Conservation (phyloP, 1,140 invertebrate genomes). For the Drosophila ogumai region DNA sequence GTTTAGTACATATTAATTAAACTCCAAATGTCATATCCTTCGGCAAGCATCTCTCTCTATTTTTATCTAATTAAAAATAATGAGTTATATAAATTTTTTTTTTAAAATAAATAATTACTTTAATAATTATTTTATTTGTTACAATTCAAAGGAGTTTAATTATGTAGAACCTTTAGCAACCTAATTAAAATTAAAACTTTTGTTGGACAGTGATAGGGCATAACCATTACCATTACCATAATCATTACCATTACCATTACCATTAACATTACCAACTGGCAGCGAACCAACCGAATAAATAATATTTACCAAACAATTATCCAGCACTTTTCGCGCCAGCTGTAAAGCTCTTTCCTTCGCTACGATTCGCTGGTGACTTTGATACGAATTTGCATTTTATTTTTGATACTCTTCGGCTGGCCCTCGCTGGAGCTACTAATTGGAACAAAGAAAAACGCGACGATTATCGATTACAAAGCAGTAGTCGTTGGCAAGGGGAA, state of each 20-base stretch:
- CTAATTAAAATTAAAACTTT: conserved; percentile 7
- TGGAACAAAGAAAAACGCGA: conserved; percentile 38
- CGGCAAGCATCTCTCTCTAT: too few relatives aligned
- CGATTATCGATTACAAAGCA: conserved; percentile 37
- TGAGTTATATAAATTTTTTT: neutral
- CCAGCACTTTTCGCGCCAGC: conserved; percentile 15
- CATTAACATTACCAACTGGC: conserved; percentile 16
- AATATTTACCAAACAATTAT: conserved; percentile 37
- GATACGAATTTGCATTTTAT: conserved; percentile 22
- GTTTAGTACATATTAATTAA: neutral
- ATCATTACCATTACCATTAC: neutral
- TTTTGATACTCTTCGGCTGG: conserved; percentile 1
- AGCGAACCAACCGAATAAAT: conserved; percentile 30
- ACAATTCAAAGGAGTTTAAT: neutral
- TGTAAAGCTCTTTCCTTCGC: conserved; percentile 9
- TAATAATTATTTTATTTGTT: neutral
- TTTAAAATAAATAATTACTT: neutral
- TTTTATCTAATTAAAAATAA: neutral
- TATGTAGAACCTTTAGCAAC: neutral
- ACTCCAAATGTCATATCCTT: neutral
- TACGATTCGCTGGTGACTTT: conserved; percentile 14
- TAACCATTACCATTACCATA: neutral
- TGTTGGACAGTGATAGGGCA: conserved; percentile 29
- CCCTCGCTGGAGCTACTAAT: conserved; percentile 31
- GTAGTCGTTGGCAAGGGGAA: neutral